These are phyloP conservation scores for Epirrhoe tristata DNA, from an alignment of 2,888 invertebrate genomes.

Conservation along the genomic window DNA sequence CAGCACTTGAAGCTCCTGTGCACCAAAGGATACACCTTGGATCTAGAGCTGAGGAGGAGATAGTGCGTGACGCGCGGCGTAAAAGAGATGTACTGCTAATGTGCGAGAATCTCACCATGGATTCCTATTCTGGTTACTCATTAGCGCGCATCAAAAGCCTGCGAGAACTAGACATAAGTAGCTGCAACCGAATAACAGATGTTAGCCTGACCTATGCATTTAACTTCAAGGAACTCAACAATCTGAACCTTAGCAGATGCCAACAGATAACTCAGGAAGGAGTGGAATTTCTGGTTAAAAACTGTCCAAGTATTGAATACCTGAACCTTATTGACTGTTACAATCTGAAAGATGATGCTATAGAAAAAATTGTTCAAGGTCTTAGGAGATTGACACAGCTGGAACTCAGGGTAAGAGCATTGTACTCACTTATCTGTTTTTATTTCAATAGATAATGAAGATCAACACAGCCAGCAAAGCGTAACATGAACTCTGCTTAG, in stretches of 20 bases:
- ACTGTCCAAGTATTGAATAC: constrained; percentile 89
- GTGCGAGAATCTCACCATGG: constrained; percentile 82
- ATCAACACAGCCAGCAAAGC: not conserved
- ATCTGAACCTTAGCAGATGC: constrained; percentile 88
- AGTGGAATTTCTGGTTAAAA: constrained; percentile 86
- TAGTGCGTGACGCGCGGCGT: constrained; percentile 87
- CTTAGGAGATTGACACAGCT: constrained; percentile 83
- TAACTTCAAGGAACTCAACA: constrained; percentile 86
- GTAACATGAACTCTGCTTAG: not conserved
- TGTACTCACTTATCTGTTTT: not conserved
- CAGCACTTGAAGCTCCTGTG: constrained; percentile 56
- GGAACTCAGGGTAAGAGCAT: constrained; percentile 81
- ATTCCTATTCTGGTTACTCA: constrained; percentile 78
- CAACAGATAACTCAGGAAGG: constrained; percentile 89
- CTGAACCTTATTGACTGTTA: constrained; percentile 88
- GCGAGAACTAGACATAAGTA: constrained; percentile 86
- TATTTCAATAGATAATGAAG: not conserved
- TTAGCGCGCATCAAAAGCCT: constrained; percentile 84
- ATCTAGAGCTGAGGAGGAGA: constrained; percentile 89
- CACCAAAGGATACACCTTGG: constrained; percentile 84
- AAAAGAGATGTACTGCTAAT: constrained; percentile 87
- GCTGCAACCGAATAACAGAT: constrained; percentile 90
- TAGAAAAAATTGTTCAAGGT: constrained; percentile 67
- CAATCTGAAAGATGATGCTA: constrained; percentile 88
- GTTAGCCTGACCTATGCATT: constrained; percentile 89